A percentile compares a stretch with the other conserved stretches of the same genome.
Conservation (phyloP, 2,113 vertebrate species). For the Mola mola region DNA sequence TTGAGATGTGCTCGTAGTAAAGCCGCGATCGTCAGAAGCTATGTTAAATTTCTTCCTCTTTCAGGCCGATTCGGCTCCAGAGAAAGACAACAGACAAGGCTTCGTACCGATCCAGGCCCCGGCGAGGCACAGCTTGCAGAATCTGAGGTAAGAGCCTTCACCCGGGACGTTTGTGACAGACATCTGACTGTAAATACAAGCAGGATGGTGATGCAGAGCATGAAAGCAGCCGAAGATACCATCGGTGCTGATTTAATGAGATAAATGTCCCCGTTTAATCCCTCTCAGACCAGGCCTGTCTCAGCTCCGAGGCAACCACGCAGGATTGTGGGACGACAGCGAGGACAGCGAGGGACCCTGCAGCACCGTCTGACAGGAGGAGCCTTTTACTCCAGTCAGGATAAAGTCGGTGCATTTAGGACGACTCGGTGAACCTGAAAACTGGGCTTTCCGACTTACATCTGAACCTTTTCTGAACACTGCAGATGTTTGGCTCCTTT, state of each 20-base stretch:
- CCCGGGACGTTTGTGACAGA: no score
- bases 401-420: no score
- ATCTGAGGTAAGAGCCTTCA: conserved; percentile 53
- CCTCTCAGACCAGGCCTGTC: conserved; percentile 53
- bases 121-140: conserved; percentile 47
- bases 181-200: no score
- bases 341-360: conserved; percentile 84
- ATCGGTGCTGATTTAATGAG: no score
- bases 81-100: conserved; percentile 72
- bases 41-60: not conserved
- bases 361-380: conserved; percentile 83
- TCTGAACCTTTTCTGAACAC: not conserved
- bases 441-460: not conserved
- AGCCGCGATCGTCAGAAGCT: not conserved
- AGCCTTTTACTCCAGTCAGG: no score
- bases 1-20: no score
- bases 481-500: not conserved
- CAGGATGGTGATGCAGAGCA: no score
- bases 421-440: not conserved
- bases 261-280: no score
- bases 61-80: conserved; percentile 69
- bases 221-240: not conserved
- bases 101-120: conserved; percentile 63
- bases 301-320: conserved; percentile 47
- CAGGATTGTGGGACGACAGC: conserved; percentile 78